phyloP scores from a whole-genome alignment of 1,140 invertebrate genomes.

The Megalopta genalis region DNA sequence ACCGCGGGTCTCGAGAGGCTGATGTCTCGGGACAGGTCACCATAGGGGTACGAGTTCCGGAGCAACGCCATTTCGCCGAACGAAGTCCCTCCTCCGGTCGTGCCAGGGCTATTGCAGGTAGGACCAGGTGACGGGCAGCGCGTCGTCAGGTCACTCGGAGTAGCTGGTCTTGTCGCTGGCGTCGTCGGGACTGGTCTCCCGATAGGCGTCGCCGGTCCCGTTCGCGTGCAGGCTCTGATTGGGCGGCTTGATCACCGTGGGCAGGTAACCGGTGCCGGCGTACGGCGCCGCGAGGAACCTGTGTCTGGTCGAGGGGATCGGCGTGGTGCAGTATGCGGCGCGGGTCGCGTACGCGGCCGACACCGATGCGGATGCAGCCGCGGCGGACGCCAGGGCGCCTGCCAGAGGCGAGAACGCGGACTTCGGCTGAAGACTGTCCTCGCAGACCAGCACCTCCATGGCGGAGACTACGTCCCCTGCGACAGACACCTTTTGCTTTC shows the following conservation, averaged over 20 bases:
- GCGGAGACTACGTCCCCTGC: constrained; percentile 93
- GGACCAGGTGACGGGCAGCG: constrained; percentile 61
- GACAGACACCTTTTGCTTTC: constrained; percentile 49
- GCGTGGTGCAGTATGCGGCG: constrained; percentile 75
- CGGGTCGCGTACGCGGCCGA: constrained; percentile 79
- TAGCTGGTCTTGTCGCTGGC: constrained; percentile 78
- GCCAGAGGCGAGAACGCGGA: constrained; percentile 89
- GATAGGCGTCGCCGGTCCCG: constrained; percentile 72
- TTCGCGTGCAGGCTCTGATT: constrained; percentile 75
- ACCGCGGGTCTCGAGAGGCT: too few species aligned
- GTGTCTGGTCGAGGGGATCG: constrained; percentile 81
- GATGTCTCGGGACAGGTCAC: too few species aligned
- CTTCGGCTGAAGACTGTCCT: constrained; percentile 82
- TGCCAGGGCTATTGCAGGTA: constrained; percentile 58
- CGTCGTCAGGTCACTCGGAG: constrained; percentile 75
- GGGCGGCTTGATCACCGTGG: constrained; percentile 87
- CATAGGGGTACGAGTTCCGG: too few species aligned
- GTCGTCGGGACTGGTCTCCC: constrained; percentile 76
- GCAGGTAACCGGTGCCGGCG: constrained; percentile 88
- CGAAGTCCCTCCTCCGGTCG: constrained; percentile 12
- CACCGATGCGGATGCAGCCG: constrained; percentile 82
- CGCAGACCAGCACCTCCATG: constrained; percentile 92
- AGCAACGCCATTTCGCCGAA: neutral
- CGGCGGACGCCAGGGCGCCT: constrained; percentile 81
- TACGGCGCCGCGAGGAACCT: constrained; percentile 89